These are phyloP conservation scores for Crotalus horridus DNA, from an alignment of 2,113 vertebrate genomes.

Conservation along the genomic window DNA sequence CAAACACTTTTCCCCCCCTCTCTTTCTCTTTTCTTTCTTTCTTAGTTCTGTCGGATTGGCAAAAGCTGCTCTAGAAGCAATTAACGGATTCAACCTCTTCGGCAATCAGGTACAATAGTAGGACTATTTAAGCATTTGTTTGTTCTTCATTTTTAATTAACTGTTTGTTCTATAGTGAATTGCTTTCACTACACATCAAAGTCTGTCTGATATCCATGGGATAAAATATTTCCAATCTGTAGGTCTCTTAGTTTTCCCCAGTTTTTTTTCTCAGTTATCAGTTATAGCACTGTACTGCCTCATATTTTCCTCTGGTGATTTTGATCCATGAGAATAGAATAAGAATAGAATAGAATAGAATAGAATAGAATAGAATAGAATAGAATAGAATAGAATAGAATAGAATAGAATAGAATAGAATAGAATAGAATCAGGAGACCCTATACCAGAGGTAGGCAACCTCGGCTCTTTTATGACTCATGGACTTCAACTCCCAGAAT, in stretches of 20 bases:
- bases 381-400: too few relatives aligned
- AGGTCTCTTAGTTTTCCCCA: background rate
- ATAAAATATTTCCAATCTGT: background rate
- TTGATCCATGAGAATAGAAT: background rate
- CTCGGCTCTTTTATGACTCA: too few relatives aligned
- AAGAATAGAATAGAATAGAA: too few relatives aligned
- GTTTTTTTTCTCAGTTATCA: background rate
- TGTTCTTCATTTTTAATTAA: constrained; percentile 44
- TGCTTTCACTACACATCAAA: constrained; percentile 25
- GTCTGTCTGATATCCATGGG: constrained; percentile 2
- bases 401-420: too few relatives aligned
- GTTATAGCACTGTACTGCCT: background rate
- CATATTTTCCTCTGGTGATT: constrained; percentile 2
- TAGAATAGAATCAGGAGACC: too few relatives aligned
- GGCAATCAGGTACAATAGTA: constrained; percentile 88
- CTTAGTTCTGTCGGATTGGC: constrained; percentile 92
- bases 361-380: too few relatives aligned
- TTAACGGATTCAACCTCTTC: constrained; percentile 98
- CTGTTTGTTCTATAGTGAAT: constrained; percentile 44
- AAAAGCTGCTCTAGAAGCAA: constrained; percentile 96
- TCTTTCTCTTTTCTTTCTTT: constrained; percentile 11
- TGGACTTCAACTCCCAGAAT: too few relatives aligned
- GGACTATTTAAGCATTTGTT: constrained; percentile 37
- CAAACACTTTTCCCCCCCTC: background rate
- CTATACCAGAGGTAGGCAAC: too few relatives aligned